Evolutionary conservation across 1,140 invertebrate species (phyloP), one percentile per base, ranked within the genome.

Genomic region (Conopomorpha cramerella): DNA sequence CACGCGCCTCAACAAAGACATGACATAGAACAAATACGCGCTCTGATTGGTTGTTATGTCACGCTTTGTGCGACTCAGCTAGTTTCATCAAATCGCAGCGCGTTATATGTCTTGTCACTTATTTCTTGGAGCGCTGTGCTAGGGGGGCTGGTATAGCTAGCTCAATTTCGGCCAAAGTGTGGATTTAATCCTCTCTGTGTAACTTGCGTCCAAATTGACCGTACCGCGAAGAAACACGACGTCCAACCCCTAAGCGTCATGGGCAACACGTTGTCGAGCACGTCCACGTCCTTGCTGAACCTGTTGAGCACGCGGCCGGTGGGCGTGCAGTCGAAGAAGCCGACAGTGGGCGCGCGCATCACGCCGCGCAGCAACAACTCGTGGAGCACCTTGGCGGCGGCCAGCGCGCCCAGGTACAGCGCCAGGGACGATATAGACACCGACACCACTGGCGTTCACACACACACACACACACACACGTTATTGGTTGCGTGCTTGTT

Each of bases 281-380:
- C 82, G 64, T 93, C 89, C 45, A 93, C 81, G 79, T 93, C 92
- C 76, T 90, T 91, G 68, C 85, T 84, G 78, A 95, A 93, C 52
- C 90, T 82, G 79, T 93, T 93, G 49, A 94, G 78, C 54, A 93
- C 84, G 56, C 92, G 82, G 54, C 92, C 92, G 39, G 88, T 62
- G 30, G 92, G 92, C 48, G 92, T 93, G 47, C 89, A 85, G 72
- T 95, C 92, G 81, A 91, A 95, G 80, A 94, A 93, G 45, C 81
- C 83, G 49, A 82, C 81, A 49, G 74, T 73, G 27, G 92, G 91
- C 46, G 84, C 82, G 45, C 83, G 84, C 48, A 95, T 77, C 42
- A 89, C 81, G 56, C 86, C 82, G 40, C 70, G 63, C 36, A 96
- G 83, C 52, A 92, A 70, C 32, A 73, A 68, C 45, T 79, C 73